A percentile compares a stretch with the other conserved stretches of the same genome.
Conservation (phyloP, 2,113 vertebrate species). For the Cyanoderma ruficeps region DNA sequence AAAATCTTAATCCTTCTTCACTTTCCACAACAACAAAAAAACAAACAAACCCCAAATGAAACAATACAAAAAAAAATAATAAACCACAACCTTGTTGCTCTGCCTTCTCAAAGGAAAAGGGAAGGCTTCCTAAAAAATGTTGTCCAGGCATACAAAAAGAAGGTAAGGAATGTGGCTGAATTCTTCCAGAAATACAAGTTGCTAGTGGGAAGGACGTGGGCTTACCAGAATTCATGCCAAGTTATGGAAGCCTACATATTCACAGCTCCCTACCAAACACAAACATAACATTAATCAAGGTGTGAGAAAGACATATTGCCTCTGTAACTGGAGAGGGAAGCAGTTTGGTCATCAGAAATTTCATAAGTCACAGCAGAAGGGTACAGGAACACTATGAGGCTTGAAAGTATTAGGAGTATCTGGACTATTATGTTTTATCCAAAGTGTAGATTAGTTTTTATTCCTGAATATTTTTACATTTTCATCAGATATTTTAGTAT, state of each 20-base stretch:
- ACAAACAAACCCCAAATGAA: neutral
- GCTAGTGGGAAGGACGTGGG: neutral
- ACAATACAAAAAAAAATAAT: neutral
- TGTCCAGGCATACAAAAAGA: neutral
- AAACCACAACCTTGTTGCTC: neutral
- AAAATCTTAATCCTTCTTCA: neutral
- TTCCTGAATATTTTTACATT: slow-evolving; percentile 53
- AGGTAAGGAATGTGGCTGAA: neutral
- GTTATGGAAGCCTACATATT: neutral
- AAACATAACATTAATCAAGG: neutral
- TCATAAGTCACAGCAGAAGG: neutral
- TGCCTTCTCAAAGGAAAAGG: neutral
- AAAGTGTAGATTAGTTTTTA: slow-evolving; percentile 44
- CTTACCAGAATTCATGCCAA: neutral
- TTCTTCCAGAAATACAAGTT: neutral
- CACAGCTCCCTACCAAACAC: neutral
- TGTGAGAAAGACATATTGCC: neutral
- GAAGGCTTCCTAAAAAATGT: neutral
- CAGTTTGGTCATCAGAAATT: neutral
- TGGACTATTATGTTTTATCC: slow-evolving; percentile 28
- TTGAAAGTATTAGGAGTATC: slow-evolving; percentile 28
- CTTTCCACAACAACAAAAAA: neutral
- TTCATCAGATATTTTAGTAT: slow-evolving; percentile 58
- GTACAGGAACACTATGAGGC: neutral
- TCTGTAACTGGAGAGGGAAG: neutral